A percentile compares a stretch with the other conserved stretches of the same genome.
phyloP scores from a whole-genome alignment of 2,797 vertebrate species.

The Parauchenoglanis punctatus region DNA sequence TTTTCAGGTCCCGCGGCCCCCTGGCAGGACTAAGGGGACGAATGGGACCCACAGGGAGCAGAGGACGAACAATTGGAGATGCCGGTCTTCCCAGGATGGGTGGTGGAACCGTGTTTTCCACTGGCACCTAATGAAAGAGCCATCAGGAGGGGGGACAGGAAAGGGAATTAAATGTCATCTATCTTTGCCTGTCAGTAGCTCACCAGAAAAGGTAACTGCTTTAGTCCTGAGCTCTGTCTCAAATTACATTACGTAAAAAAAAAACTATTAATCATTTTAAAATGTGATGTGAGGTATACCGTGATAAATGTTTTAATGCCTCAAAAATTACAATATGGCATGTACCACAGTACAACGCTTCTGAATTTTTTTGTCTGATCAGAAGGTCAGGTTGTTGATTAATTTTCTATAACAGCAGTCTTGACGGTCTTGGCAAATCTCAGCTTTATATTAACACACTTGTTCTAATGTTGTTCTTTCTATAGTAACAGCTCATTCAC shows the following conservation, averaged over 20 bases:
- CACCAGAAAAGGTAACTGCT: background rate
- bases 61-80: slow-evolving; percentile 87
- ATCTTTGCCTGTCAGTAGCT: slow-evolving; percentile 22
- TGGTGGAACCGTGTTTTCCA: slow-evolving; percentile 80
- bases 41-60: slow-evolving; percentile 86
- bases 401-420: background rate
- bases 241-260: background rate
- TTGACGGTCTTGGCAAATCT: background rate
- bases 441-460: background rate
- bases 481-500: background rate
- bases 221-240: background rate
- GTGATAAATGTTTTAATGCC: background rate
- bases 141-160: slow-evolving; percentile 64
- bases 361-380: background rate
- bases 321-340: background rate
- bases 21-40: slow-evolving; percentile 76
- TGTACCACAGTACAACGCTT: background rate
- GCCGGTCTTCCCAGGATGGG: slow-evolving; percentile 80
- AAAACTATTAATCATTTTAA: background rate
- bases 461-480: background rate
- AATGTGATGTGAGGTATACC: background rate
- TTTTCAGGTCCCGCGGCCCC: slow-evolving; percentile 86
- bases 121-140: slow-evolving; percentile 87
- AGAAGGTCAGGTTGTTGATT: background rate
- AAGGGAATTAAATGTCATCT: slow-evolving; percentile 62